Percentiles rank a stretch among this genome's conserved stretches.
Evolutionary conservation across 2,797 vertebrate species (phyloP).

Genomic region (Lates japonicus): DNA sequence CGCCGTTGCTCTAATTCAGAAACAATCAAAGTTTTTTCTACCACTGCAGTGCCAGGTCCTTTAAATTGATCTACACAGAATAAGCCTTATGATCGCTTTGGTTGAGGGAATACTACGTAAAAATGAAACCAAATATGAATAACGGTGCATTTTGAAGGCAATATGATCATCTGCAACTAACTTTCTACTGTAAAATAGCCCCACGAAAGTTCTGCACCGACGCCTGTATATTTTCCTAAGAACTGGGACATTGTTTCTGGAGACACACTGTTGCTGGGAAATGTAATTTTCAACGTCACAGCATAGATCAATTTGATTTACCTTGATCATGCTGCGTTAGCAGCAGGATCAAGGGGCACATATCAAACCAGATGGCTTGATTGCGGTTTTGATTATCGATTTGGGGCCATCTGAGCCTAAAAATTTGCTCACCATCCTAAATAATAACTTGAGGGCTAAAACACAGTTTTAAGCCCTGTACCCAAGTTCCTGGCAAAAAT

Average conservation of each 20-base stretch:
- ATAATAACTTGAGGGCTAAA: neutral
- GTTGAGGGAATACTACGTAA: neutral
- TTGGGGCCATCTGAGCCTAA: neutral
- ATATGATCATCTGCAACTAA: neutral
- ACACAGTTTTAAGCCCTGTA: neutral
- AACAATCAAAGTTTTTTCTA: neutral
- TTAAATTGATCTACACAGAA: neutral
- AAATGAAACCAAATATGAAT: neutral
- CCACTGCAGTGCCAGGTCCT: neutral
- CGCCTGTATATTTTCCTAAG: neutral
- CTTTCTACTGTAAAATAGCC: neutral
- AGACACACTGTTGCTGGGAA: constrained; percentile 12
- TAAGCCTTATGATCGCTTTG: neutral
- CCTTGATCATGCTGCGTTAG: neutral
- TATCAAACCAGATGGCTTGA: neutral
- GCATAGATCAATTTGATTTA: neutral
- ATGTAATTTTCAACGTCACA: constrained; percentile 12
- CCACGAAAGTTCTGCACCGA: neutral
- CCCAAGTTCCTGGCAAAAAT: neutral
- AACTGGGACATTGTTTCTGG: constrained; percentile 7
- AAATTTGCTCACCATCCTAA: neutral
- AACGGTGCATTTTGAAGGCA: neutral
- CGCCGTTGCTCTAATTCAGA: neutral
- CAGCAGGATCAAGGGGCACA: neutral
- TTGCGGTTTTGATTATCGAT: constrained; percentile 9